These are phyloP conservation scores for Hoplostethus atlanticus DNA, from an alignment of 2,797 vertebrate species.

Conservation along the genomic window DNA sequence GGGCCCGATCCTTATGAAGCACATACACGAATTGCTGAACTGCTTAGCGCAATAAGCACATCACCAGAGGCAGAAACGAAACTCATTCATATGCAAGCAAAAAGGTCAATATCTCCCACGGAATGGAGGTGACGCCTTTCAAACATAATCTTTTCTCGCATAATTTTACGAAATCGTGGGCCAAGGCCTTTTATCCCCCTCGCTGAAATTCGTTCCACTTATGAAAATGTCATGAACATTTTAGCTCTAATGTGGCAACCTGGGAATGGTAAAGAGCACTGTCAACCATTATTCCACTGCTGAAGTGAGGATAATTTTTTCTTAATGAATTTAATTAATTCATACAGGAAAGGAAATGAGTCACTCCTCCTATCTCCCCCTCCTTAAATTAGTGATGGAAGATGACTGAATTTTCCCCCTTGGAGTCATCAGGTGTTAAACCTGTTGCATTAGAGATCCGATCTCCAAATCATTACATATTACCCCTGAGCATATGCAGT, in stretches of 20 bases:
- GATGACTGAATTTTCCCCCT: conserved; percentile 23
- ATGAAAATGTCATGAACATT: conserved; percentile 53
- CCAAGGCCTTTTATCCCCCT: conserved; percentile 28
- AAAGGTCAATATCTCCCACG: conserved; percentile 56
- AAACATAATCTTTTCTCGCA: conserved; percentile 54
- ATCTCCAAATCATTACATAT: conserved; percentile 13
- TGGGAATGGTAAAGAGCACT: conserved; percentile 46
- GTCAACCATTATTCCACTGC: conserved; percentile 32
- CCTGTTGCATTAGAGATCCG: conserved; percentile 78
- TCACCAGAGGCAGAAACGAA: conserved; percentile 30
- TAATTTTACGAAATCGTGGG: conserved; percentile 27
- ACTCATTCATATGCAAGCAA: conserved; percentile 54
- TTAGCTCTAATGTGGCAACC: conserved; percentile 34
- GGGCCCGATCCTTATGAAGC: conserved; percentile 42
- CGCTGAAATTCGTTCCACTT: conserved; percentile 37
- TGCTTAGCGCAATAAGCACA: conserved; percentile 19
- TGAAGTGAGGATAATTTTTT: conserved; percentile 12
- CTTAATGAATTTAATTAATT: conserved; percentile 37
- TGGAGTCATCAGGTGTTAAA: conserved; percentile 77
- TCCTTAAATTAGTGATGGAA: conserved; percentile 26
- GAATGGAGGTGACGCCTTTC: conserved; percentile 58
- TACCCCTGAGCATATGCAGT: not conserved
- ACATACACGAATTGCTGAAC: conserved; percentile 18
- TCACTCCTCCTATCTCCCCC: conserved; percentile 5
- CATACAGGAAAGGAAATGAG: conserved; percentile 26